A percentile compares a stretch with the other conserved stretches of the same genome.
Conservation (phyloP, 2,888 invertebrate species). For the Argyresthia albistria region DNA sequence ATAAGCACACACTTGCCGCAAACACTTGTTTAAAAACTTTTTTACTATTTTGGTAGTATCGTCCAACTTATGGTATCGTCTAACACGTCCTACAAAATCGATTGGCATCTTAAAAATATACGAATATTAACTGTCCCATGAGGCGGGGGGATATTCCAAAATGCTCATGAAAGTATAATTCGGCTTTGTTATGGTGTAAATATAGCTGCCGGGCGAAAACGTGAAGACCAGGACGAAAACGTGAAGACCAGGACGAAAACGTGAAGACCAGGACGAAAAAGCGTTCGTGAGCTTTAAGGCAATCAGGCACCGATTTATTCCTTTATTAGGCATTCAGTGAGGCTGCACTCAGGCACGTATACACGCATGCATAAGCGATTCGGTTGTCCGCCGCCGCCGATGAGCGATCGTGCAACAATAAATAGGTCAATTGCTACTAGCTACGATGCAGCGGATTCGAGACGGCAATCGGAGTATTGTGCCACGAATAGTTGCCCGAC, state of each 20-base stretch:
- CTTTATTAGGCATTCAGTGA: constrained; percentile 41
- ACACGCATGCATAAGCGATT: constrained; percentile 62
- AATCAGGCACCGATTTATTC: constrained; percentile 20
- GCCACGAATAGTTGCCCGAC: constrained; percentile 5
- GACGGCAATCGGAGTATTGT: constrained; percentile 14
- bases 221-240: not conserved
- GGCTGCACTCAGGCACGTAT: constrained; percentile 43
- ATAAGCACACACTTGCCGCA: too few relatives aligned
- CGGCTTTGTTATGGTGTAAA: not conserved
- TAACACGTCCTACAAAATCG: too few relatives aligned
- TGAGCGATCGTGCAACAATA: constrained; percentile 44
- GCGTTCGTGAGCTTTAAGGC: constrained; percentile 21
- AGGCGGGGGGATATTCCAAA: not conserved
- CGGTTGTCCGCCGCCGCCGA: constrained; percentile 27
- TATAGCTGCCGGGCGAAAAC: not conserved
- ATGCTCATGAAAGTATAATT: not conserved
- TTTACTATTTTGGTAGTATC: too few relatives aligned
- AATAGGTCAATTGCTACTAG: constrained; percentile 49
- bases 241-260: not conserved
- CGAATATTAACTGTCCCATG: not conserved
- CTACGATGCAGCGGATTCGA: constrained; percentile 18
- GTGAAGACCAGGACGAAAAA: constrained; percentile 13
- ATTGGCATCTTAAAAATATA: too few relatives aligned
- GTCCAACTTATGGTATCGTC: too few relatives aligned
- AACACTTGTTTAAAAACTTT: too few relatives aligned